A percentile compares a stretch with the other conserved stretches of the same genome.
phyloP scores from a whole-genome alignment of 2,113 vertebrate genomes.

The Salvelinus fontinalis region DNA sequence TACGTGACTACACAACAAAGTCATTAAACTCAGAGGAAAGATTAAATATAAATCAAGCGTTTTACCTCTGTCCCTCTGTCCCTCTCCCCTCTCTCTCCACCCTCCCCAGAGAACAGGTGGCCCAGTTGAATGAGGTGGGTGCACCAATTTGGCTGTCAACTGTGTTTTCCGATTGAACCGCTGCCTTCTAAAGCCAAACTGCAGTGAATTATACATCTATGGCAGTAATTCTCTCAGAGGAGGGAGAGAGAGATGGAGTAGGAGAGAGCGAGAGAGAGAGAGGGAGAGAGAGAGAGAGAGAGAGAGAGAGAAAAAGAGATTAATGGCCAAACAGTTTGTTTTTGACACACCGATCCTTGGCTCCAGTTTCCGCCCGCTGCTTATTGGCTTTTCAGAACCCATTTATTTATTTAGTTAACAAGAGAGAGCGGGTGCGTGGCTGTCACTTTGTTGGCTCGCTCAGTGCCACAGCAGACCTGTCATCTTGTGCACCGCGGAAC shows the following conservation, averaged over 20 bases:
- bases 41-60: constrained; percentile 78
- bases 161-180: constrained; percentile 74
- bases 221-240: constrained; percentile 76
- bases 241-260: constrained; percentile 33
- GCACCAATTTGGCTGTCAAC: constrained; percentile 76
- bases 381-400: constrained; percentile 76
- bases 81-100: constrained; percentile 46
- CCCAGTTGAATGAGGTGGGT: constrained; percentile 73
- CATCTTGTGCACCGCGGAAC: constrained; percentile 60
- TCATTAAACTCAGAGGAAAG: constrained; percentile 64
- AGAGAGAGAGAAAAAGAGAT: constrained; percentile 42
- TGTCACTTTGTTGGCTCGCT: constrained; percentile 71
- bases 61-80: constrained; percentile 16
- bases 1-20: constrained; percentile 62
- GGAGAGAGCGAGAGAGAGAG: constrained; percentile 32
- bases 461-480: constrained; percentile 63
- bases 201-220: constrained; percentile 81
- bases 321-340: constrained; percentile 73
- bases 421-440: constrained; percentile 62
- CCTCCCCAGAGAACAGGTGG: constrained; percentile 77
- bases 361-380: constrained; percentile 64
- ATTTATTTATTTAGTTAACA: constrained; percentile 78
- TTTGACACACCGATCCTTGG: constrained; percentile 76
- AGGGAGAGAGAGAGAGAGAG: constrained; percentile 30
- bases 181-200: constrained; percentile 75